phyloP scores from a whole-genome alignment of 2,888 invertebrate species.

The Troides aeacus region DNA sequence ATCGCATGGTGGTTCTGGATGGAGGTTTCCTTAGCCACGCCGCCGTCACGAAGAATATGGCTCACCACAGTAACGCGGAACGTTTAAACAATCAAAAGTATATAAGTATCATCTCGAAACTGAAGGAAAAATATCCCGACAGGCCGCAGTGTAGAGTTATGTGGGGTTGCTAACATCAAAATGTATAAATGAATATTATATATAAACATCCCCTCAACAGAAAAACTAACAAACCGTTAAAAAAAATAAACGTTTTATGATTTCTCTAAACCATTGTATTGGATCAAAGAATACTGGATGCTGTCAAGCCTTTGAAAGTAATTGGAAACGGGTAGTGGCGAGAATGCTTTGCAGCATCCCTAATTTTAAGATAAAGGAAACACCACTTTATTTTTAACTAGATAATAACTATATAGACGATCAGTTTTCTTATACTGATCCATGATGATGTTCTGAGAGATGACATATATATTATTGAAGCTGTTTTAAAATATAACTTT shows the following conservation, averaged over 20 bases:
- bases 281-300: background rate
- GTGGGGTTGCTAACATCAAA: constrained; percentile 42
- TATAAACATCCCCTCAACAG: background rate
- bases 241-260: no score
- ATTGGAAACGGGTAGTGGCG: no score
- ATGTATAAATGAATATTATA: background rate
- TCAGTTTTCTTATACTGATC: no score
- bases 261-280: no score
- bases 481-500: no score
- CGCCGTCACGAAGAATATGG: constrained; percentile 60
- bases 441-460: no score
- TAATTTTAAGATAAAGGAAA: no score
- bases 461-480: no score
- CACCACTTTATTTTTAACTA: no score
- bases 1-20: constrained; percentile 85
- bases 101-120: constrained; percentile 63
- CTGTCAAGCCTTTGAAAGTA: no score
- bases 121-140: constrained; percentile 72
- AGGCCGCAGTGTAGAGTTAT: constrained; percentile 62
- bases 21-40: constrained; percentile 87
- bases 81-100: constrained; percentile 70
- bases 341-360: no score
- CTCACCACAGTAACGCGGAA: constrained; percentile 48
- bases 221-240: background rate
- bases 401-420: no score